phyloP scores from a whole-genome alignment of 1,140 invertebrate species.

The Hesperophylax magnus region DNA sequence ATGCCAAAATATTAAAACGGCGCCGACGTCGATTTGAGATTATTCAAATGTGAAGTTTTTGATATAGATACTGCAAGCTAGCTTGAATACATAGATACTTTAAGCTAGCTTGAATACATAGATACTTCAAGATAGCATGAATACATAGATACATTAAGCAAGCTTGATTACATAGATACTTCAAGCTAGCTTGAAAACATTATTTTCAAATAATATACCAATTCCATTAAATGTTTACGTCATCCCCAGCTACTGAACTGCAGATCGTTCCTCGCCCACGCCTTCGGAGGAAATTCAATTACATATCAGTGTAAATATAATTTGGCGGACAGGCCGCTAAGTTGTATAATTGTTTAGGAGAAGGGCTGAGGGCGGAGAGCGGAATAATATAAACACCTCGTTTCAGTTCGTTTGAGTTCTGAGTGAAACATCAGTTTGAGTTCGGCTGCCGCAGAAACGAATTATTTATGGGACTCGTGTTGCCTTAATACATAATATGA shows the following conservation, averaged over 20 bases:
- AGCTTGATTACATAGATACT: no score
- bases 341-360: conserved; percentile 34
- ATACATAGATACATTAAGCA: no score
- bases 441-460: background rate
- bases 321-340: conserved; percentile 38
- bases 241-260: background rate
- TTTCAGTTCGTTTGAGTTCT: background rate
- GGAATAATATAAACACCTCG: conserved; percentile 10
- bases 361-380: background rate
- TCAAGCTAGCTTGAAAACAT: no score
- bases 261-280: background rate
- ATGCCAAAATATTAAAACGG: no score
- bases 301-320: conserved; percentile 46
- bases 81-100: no score
- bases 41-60: no score
- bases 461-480: background rate
- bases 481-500: background rate
- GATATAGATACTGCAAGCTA: no score
- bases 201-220: no score
- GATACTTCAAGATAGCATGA: no score
- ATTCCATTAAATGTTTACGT: no score
- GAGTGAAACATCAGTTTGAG: background rate
- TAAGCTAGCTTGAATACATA: no score
- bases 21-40: no score
- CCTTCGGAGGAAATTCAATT: conserved; percentile 35